Evolutionary conservation across 2,113 vertebrate species (phyloP).

Genomic region (Drymodes brunneopygia): DNA sequence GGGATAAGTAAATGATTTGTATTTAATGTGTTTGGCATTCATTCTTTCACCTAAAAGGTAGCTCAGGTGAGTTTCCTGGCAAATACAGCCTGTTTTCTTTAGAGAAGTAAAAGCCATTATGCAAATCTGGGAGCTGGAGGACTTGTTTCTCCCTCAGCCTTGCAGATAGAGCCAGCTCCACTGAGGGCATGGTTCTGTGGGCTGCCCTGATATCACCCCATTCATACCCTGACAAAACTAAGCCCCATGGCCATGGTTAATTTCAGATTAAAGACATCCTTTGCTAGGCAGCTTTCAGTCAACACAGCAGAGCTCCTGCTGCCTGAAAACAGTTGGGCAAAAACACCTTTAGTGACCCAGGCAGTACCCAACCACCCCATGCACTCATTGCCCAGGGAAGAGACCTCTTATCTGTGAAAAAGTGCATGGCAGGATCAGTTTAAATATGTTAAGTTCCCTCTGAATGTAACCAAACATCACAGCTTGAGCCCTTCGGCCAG

Average conservation of each 20-base stretch:
- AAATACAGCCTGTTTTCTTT: background rate
- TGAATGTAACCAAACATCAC: background rate
- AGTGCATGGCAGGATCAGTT: background rate
- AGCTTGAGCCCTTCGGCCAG: background rate
- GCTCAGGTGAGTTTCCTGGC: background rate
- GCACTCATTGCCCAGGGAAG: background rate
- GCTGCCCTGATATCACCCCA: background rate
- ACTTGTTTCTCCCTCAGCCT: background rate
- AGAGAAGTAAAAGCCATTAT: background rate
- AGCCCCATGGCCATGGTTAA: background rate
- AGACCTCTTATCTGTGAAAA: background rate
- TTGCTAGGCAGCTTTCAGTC: background rate
- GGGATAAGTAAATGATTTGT: background rate
- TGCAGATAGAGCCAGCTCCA: background rate
- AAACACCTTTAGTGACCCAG: background rate
- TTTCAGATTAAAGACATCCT: slow-evolving; percentile 9
- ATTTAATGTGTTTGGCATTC: background rate
- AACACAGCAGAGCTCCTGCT: background rate
- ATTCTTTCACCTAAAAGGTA: background rate
- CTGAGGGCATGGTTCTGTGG: background rate
- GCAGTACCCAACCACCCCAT: background rate
- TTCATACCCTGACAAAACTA: background rate
- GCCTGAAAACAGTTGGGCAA: background rate
- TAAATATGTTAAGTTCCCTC: background rate
- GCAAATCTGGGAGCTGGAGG: background rate